Conservation (phyloP, 1,140 invertebrate species). For the Campoletis sonorensis region DNA sequence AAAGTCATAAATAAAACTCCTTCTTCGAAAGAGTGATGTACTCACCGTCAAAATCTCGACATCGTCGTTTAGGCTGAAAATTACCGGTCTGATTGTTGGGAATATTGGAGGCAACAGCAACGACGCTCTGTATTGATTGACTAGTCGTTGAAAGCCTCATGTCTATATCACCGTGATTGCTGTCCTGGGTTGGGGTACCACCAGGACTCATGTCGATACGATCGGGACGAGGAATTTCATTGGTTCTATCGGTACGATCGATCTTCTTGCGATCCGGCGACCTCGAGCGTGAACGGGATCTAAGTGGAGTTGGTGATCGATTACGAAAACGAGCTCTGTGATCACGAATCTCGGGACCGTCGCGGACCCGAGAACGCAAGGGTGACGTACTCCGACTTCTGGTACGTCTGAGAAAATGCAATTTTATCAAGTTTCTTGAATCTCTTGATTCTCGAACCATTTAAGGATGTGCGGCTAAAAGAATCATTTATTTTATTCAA, state of each 20-base stretch:
- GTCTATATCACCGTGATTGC: conserved; percentile 80
- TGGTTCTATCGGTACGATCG: conserved; percentile 66
- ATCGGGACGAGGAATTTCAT: conserved; percentile 63
- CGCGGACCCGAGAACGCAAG: conserved; percentile 70
- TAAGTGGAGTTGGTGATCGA: conserved; percentile 75
- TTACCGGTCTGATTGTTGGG: conserved; percentile 65
- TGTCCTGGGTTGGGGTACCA: conserved; percentile 79
- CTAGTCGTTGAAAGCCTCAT: conserved; percentile 77
- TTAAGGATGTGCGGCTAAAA: neutral
- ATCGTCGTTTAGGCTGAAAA: conserved; percentile 79
- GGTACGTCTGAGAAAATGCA: conserved; percentile 60
- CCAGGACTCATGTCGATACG: conserved; percentile 69
- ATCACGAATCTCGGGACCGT: conserved; percentile 67
- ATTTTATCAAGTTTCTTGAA: neutral
- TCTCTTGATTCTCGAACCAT: neutral
- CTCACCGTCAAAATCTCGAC: conserved; percentile 85
- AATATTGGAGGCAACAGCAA: conserved; percentile 69
- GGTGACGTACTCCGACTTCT: conserved; percentile 74
- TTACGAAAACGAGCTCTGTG: conserved; percentile 76
- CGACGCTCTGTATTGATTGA: conserved; percentile 79
- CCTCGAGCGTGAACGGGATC: conserved; percentile 72
- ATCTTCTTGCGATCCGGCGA: conserved; percentile 71
- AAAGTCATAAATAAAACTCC: conserved; percentile 9
- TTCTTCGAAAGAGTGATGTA: conserved; percentile 8
- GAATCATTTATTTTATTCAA: conserved; percentile 8